A percentile compares a stretch with the other conserved stretches of the same genome.
Evolutionary conservation across 2,888 invertebrate species (phyloP).

Genomic region (Zygogramma bicolorata): DNA sequence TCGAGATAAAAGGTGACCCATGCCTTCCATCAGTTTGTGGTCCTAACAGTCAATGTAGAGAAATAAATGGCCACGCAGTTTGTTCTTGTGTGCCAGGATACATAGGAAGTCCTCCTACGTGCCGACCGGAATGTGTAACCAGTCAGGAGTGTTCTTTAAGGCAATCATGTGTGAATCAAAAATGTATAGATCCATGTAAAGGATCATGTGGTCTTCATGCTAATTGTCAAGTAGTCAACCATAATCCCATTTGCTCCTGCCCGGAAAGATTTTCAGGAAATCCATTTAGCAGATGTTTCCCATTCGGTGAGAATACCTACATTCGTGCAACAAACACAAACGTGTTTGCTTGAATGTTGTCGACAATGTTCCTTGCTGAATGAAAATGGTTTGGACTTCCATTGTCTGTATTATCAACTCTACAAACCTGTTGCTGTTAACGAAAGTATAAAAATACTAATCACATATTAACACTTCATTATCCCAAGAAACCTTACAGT

Average conservation of each 20-base stretch:
- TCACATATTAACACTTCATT: no score
- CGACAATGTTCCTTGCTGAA: no score
- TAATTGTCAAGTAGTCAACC: slow-evolving; percentile 82
- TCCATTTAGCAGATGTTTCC: slow-evolving; percentile 79
- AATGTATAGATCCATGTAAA: slow-evolving; percentile 85
- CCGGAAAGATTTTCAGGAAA: slow-evolving; percentile 77
- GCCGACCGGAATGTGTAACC: slow-evolving; percentile 81
- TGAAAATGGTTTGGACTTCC: no score
- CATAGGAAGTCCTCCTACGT: slow-evolving; percentile 82
- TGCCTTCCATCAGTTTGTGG: slow-evolving; percentile 82
- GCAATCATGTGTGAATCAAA: slow-evolving; percentile 82
- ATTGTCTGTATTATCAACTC: no score
- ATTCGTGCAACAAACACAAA: not conserved
- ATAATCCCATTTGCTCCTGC: slow-evolving; percentile 85
- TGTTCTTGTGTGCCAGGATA: slow-evolving; percentile 80
- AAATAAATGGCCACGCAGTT: slow-evolving; percentile 78
- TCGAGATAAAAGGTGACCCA: slow-evolving; percentile 71
- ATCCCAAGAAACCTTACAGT: no score
- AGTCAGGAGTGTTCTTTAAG: slow-evolving; percentile 81
- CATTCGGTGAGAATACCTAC: slow-evolving; percentile 53
- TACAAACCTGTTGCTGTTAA: no score
- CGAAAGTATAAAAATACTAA: no score
- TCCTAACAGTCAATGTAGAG: slow-evolving; percentile 81
- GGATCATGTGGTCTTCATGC: slow-evolving; percentile 85
- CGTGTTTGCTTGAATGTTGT: no score